Percentiles rank a stretch among this genome's conserved stretches.
Evolutionary conservation across 2,797 vertebrate genomes (phyloP).

Genomic region (Lutjanus campechanus): DNA sequence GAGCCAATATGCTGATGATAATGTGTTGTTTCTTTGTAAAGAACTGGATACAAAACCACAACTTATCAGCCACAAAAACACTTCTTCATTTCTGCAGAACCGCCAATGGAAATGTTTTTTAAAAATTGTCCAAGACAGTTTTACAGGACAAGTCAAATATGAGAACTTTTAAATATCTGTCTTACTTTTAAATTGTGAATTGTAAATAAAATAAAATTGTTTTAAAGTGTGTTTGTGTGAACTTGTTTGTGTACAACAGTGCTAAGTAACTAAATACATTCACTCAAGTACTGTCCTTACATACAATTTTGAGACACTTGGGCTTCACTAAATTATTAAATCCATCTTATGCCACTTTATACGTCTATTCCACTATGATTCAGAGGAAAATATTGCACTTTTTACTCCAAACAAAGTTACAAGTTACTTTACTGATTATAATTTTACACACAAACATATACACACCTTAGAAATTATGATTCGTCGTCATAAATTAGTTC

Average conservation of each 20-base stretch:
- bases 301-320: background rate
- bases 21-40: background rate
- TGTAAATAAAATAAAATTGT: background rate
- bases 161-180: background rate
- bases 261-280: background rate
- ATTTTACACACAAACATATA: background rate
- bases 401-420: background rate
- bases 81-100: background rate
- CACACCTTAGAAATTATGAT: background rate
- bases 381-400: background rate
- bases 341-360: background rate
- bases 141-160: background rate
- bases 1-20: background rate
- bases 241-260: background rate
- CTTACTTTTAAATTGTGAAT: background rate
- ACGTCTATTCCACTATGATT: rapidly evolving
- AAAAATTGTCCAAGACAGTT: background rate
- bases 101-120: background rate
- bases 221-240: background rate
- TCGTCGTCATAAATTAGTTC: background rate
- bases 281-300: background rate
- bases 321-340: no score
- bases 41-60: background rate
- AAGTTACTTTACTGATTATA: background rate
- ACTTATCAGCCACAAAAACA: background rate